These are phyloP conservation scores for Biston stratarius DNA, from an alignment of 2,888 invertebrate species.

Conservation along the genomic window DNA sequence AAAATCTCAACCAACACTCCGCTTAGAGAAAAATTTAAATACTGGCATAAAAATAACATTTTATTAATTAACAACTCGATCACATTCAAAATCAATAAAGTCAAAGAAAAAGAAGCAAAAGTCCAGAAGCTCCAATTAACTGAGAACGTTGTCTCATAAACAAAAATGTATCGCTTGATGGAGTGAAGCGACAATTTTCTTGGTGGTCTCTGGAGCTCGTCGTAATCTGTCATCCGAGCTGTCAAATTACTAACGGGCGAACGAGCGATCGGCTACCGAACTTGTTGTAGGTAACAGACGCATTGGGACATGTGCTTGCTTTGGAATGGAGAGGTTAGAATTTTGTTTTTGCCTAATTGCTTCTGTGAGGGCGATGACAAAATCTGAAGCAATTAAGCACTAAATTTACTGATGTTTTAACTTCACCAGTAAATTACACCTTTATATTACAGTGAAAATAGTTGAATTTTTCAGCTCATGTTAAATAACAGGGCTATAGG, in stretches of 20 bases:
- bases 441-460: too few relatives aligned
- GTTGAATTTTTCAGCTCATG: too few relatives aligned
- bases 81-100: constrained; percentile 28
- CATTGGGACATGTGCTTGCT: constrained; percentile 67
- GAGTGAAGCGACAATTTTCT: constrained; percentile 75
- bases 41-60: neutral
- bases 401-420: too few relatives aligned
- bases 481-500: too few relatives aligned
- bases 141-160: constrained; percentile 70
- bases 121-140: constrained; percentile 77
- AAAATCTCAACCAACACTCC: too few relatives aligned
- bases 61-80: constrained; percentile 8
- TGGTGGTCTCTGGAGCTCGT: constrained; percentile 77
- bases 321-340: constrained; percentile 37
- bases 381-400: neutral
- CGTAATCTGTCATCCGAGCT: constrained; percentile 86
- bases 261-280: constrained; percentile 85
- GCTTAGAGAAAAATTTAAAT: too few relatives aligned
- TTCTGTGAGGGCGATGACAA: constrained; percentile 36
- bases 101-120: constrained; percentile 42
- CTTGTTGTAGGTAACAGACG: constrained; percentile 82
- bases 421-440: too few relatives aligned
- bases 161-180: constrained; percentile 73
- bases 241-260: constrained; percentile 86
- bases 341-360: constrained; percentile 43